Percentiles rank a stretch among this genome's conserved stretches.
These are phyloP conservation scores for Euwallacea fornicatus DNA, from an alignment of 1,140 invertebrate genomes.

Conservation along the genomic window DNA sequence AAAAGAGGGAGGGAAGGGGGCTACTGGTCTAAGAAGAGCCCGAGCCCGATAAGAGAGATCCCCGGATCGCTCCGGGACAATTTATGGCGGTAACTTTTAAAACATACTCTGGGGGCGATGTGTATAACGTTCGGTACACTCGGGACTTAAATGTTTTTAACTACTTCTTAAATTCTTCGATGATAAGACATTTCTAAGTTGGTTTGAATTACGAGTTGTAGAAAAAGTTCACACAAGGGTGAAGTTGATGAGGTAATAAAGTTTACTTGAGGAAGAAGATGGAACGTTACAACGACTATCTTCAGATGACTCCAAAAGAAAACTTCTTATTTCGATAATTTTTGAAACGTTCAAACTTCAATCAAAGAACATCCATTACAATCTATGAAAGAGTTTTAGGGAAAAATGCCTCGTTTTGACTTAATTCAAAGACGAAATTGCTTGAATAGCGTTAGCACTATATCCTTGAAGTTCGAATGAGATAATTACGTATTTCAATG, in stretches of 20 bases:
- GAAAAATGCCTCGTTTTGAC: no score
- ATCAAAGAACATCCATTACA: no score
- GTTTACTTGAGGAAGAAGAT: no score
- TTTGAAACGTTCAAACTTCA: no score
- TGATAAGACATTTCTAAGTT: conserved; percentile 39
- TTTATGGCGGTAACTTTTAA: conserved; percentile 56
- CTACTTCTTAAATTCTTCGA: conserved; percentile 46
- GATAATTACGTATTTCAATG: no score
- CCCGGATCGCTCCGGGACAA: conserved; percentile 54
- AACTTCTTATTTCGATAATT: no score
- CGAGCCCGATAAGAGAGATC: conserved; percentile 52
- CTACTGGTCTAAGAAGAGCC: conserved; percentile 41
- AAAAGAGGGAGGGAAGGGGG: conserved; percentile 17
- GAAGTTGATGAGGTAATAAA: not conserved
- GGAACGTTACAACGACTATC: no score
- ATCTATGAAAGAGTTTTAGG: no score
- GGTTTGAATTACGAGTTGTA: conserved; percentile 19
- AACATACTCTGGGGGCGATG: conserved; percentile 52
- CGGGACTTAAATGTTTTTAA: conserved; percentile 49
- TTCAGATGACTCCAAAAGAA: no score
- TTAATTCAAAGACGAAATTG: no score
- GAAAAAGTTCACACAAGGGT: conserved; percentile 1
- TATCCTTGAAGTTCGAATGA: no score
- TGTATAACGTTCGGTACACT: conserved; percentile 53
- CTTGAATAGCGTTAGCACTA: no score